phyloP scores from a whole-genome alignment of 2,888 invertebrate genomes.

The Entomobrya proxima region DNA sequence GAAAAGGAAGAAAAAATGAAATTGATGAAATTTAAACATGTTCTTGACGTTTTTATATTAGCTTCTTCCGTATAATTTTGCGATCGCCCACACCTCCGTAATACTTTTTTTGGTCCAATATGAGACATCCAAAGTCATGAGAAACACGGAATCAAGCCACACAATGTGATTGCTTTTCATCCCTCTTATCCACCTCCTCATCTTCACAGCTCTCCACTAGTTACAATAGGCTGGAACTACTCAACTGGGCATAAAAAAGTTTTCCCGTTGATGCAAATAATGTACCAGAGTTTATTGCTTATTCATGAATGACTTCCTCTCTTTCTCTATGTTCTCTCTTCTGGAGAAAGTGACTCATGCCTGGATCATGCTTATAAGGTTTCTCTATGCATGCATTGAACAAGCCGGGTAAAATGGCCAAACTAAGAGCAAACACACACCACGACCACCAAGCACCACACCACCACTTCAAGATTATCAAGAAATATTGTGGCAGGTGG shows the following conservation, averaged over 20 bases:
- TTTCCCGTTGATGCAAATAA: slow-evolving; percentile 37
- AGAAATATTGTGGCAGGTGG: slow-evolving; percentile 55
- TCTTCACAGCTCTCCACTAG: neutral
- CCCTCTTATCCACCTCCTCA: neutral
- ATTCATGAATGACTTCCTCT: slow-evolving; percentile 54
- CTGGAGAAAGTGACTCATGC: slow-evolving; percentile 22
- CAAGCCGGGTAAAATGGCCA: neutral
- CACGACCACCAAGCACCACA: neutral
- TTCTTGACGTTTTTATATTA: slow-evolving; percentile 25
- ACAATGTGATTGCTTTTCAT: neutral
- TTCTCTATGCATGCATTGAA: neutral
- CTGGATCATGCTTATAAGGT: neutral
- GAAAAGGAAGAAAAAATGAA: neutral
- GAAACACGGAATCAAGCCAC: neutral
- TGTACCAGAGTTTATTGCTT: slow-evolving; percentile 45
- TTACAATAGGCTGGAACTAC: neutral
- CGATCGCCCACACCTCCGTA: slow-evolving; percentile 40
- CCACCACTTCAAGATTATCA: slow-evolving; percentile 46
- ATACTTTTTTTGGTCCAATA: too few species aligned
- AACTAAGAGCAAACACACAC: neutral
- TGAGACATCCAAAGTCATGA: neutral
- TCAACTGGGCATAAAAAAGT: neutral
- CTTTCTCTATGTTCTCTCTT: neutral
- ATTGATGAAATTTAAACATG: slow-evolving; percentile 34
- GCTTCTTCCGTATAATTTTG: slow-evolving; percentile 3